Base-by-base conservation (phyloP, 2,888 invertebrate species). In the Hybos culiciformis region DNA sequence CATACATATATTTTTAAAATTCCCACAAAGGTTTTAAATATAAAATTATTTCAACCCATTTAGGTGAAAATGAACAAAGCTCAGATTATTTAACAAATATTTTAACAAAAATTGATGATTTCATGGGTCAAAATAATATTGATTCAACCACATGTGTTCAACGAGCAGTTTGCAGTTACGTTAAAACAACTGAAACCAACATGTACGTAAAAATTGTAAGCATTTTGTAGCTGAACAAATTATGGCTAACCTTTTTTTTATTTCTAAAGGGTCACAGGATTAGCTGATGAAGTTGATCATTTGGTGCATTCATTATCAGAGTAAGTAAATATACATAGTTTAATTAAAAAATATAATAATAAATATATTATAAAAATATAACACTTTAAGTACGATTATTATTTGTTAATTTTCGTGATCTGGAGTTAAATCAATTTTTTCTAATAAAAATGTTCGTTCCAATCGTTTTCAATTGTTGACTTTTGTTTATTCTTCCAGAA, bases 101-200 rank as follows among this genome's bases (percentile, higher is more conserved):
- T 58, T 64, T 82, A 50, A 70, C 71, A 39, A 74, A 73, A 58
- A 64, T 83, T 36, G 82, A 83, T 52, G 76, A 77, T 42, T 70
- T 76, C 5, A 64, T 83, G 8, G 74, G 73, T 23, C 71, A 78
- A 48, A 77, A 81, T 61, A 78, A 81, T 56, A 76, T 83, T 33
- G 82, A 83, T 57, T 78, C 81, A 1, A 73, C 77, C 2, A 74
- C 77, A 4, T 83, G 83, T 53, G 73, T 77, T 70, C 81, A 81
- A 61, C 69, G 81, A 8, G 67, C 79, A 5, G 71, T 81, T 21
- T 83, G 83, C 54, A 77, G 77, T 1, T 83, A 83, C 57, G 76
- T 83, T 1, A 77, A 80, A 50, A 72, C 78, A 29, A 80, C 83
- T 0, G 76, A 75, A 50, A 74, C 73, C 49, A 80, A 78, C 54